Conservation (phyloP, 2,888 invertebrate genomes). For the Sclerodermus sp. region DNA sequence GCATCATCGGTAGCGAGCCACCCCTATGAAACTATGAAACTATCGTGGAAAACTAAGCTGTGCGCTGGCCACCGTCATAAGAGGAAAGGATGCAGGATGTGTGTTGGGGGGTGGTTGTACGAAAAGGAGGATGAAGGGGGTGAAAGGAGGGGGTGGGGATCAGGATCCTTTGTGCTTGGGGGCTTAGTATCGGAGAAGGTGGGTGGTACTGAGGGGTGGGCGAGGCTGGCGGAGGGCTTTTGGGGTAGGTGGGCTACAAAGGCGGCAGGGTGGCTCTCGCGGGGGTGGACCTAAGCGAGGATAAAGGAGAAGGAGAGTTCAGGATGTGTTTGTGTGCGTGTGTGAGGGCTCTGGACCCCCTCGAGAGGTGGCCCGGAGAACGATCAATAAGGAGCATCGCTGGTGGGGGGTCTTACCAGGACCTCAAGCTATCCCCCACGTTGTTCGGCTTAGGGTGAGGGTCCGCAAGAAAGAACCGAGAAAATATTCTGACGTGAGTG, state of each 20-base stretch:
- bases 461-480: slow-evolving; percentile 55
- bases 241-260: slow-evolving; percentile 52
- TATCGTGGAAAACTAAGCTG: too few relatives aligned
- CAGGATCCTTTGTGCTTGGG: slow-evolving; percentile 30
- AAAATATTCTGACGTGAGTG: slow-evolving; percentile 49
- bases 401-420: slow-evolving; percentile 56
- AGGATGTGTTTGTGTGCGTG: background rate
- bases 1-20: too few relatives aligned
- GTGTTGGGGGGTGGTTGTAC: too few relatives aligned
- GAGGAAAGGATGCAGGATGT: too few relatives aligned
- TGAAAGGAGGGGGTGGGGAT: slow-evolving; percentile 20
- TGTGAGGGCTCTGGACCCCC: background rate
- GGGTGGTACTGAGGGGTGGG: slow-evolving; percentile 6
- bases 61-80: too few relatives aligned
- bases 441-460: slow-evolving; percentile 50
- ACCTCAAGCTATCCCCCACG: slow-evolving; percentile 50
- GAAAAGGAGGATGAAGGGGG: too few relatives aligned
- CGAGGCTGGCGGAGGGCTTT: slow-evolving; percentile 35
- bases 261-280: slow-evolving; percentile 42
- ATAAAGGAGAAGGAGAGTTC: slow-evolving; percentile 49
- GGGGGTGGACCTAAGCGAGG: slow-evolving; percentile 51
- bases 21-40: too few relatives aligned
- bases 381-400: slow-evolving; percentile 56
- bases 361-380: slow-evolving; percentile 51
- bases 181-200: slow-evolving; percentile 31